Percentiles rank a stretch among this genome's conserved stretches.
Evolutionary conservation across 1,140 invertebrate genomes (phyloP).

Genomic region (Caenorhabditis briggsae): DNA sequence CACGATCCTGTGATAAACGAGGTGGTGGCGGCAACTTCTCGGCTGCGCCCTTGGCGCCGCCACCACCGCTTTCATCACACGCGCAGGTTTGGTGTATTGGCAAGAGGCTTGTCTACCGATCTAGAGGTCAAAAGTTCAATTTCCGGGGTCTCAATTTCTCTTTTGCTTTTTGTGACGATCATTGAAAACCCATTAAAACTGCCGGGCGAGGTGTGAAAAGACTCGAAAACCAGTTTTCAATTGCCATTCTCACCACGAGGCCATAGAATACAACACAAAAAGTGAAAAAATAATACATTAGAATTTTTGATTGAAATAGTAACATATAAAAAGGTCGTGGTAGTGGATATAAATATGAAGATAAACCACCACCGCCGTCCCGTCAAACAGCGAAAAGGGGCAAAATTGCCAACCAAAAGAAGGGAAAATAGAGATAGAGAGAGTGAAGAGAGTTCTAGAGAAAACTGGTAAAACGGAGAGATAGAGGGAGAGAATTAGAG

Average conservation of each 20-base stretch:
- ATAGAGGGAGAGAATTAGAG: background rate
- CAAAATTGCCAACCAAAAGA: conserved; percentile 49
- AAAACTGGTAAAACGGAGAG: background rate
- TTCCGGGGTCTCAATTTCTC: background rate
- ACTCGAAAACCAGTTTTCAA: conserved; percentile 10
- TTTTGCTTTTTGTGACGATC: background rate
- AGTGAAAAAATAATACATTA: conserved; percentile 27
- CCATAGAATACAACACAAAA: conserved; percentile 2
- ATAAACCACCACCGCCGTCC: conserved; percentile 9
- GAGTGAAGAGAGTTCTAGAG: conserved; percentile 3
- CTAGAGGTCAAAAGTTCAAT: background rate
- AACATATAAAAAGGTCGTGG: background rate
- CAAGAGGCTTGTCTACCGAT: no score
- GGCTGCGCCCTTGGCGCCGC: no score
- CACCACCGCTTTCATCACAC: no score
- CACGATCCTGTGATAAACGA: no score
- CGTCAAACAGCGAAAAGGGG: background rate
- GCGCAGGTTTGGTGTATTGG: no score
- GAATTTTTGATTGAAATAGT: background rate
- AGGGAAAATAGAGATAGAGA: background rate
- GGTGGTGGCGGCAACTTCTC: no score
- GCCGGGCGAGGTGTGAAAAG: conserved; percentile 10
- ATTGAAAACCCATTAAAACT: conserved; percentile 16
- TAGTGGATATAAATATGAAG: background rate
- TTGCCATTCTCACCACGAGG: background rate